Evolutionary conservation across 2,888 invertebrate species (phyloP).

Genomic region (Calameuta idolon): DNA sequence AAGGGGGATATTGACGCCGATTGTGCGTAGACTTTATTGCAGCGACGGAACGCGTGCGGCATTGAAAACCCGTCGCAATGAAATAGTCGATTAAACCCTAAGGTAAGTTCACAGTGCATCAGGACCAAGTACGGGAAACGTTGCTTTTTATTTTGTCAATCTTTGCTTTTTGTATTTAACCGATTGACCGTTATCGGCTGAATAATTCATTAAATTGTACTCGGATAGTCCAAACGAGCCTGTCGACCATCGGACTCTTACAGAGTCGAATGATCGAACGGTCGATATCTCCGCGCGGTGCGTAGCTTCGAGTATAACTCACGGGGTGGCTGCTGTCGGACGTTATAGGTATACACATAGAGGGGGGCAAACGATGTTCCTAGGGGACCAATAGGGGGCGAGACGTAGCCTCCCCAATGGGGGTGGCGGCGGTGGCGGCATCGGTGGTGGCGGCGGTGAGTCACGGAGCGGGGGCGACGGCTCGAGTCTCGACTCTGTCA

Average conservation of each 20-base stretch:
- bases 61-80: not conserved
- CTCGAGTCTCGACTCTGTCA: slow-evolving; percentile 51
- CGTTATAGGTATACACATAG: too few species aligned
- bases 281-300: not conserved
- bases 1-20: not conserved
- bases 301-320: slow-evolving; percentile 12
- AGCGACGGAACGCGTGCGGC: not conserved
- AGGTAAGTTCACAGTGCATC: not conserved
- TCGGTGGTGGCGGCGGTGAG: slow-evolving; percentile 38
- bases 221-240: not conserved
- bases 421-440: slow-evolving; percentile 29
- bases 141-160: not conserved
- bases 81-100: not conserved
- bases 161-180: not conserved
- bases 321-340: not conserved
- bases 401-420: slow-evolving; percentile 33
- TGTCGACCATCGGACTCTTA: not conserved
- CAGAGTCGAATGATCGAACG: not conserved
- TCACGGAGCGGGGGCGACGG: slow-evolving; percentile 57
- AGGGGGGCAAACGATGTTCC: slow-evolving; percentile 6
- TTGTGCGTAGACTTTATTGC: not conserved
- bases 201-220: not conserved
- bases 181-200: not conserved
- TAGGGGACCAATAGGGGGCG: slow-evolving; percentile 27
- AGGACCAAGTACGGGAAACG: not conserved